Percentiles rank a stretch among this genome's conserved stretches.
Evolutionary conservation across 2,113 vertebrate genomes (phyloP).

Genomic region (Casuarius casuarius): DNA sequence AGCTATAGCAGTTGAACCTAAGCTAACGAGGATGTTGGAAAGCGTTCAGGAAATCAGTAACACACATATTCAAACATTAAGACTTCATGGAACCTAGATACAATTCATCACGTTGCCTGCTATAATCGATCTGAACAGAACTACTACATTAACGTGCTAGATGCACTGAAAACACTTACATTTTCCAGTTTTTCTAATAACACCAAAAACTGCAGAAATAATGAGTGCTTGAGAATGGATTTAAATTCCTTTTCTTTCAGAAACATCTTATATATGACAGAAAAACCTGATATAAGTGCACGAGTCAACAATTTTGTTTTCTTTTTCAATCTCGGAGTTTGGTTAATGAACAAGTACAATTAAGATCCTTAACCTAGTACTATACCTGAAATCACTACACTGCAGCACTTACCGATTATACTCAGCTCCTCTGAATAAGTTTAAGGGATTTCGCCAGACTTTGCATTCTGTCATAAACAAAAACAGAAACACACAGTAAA

Average conservation of each 20-base stretch:
- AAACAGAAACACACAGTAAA: slow-evolving; percentile 53
- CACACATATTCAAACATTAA: not conserved
- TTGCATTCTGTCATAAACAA: slow-evolving; percentile 91
- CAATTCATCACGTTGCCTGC: not conserved
- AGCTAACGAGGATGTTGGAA: not conserved
- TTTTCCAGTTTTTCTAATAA: not conserved
- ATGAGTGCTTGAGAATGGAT: not conserved
- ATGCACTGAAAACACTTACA: not conserved
- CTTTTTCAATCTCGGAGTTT: not conserved
- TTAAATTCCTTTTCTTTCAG: not conserved
- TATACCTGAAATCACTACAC: not conserved
- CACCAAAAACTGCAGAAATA: not conserved
- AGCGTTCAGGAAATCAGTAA: not conserved
- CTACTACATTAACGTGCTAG: not conserved
- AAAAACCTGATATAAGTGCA: not conserved
- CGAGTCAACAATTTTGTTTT: not conserved
- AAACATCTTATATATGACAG: slow-evolving; percentile 12
- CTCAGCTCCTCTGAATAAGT: slow-evolving; percentile 96
- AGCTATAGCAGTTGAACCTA: not conserved
- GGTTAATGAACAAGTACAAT: slow-evolving; percentile 11
- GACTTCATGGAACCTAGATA: not conserved
- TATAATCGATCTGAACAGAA: slow-evolving; percentile 18
- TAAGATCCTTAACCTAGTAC: slow-evolving; percentile 5
- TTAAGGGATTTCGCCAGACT: slow-evolving; percentile 98
- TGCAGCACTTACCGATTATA: slow-evolving; percentile 92